phyloP scores from a whole-genome alignment of 2,797 vertebrate genomes.

The Smutsia temminckii region DNA sequence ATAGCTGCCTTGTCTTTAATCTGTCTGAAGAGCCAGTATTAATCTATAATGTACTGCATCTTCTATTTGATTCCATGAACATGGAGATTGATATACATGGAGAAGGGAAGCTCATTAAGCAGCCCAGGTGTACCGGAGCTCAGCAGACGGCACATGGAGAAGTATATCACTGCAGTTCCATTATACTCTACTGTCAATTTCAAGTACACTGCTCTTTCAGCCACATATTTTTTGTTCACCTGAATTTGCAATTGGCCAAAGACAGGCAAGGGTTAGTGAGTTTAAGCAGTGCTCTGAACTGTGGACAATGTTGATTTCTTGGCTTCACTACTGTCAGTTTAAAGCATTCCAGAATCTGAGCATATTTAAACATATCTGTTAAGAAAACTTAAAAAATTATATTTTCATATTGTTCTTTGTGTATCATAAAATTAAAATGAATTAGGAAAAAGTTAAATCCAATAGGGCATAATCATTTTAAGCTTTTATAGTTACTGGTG shows the following conservation, averaged over 20 bases:
- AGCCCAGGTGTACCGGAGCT: background rate
- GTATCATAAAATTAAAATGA: background rate
- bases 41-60: background rate
- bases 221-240: background rate
- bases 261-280: background rate
- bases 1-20: slow-evolving; percentile 2
- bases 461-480: background rate
- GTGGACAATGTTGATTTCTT: background rate
- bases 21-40: background rate
- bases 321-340: background rate
- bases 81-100: background rate
- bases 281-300: background rate
- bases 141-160: background rate
- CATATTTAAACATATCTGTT: background rate
- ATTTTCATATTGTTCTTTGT: background rate
- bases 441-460: background rate
- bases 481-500: slow-evolving; percentile 5
- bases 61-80: background rate
- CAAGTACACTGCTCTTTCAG: slow-evolving; percentile 17
- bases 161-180: background rate
- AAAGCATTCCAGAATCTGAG: background rate
- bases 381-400: background rate
- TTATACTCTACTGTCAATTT: background rate
- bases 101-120: slow-evolving; percentile 55
- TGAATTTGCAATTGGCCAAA: background rate